phyloP scores from a whole-genome alignment of 2,888 invertebrate species.

The Caenorhabditis drosophilae region DNA sequence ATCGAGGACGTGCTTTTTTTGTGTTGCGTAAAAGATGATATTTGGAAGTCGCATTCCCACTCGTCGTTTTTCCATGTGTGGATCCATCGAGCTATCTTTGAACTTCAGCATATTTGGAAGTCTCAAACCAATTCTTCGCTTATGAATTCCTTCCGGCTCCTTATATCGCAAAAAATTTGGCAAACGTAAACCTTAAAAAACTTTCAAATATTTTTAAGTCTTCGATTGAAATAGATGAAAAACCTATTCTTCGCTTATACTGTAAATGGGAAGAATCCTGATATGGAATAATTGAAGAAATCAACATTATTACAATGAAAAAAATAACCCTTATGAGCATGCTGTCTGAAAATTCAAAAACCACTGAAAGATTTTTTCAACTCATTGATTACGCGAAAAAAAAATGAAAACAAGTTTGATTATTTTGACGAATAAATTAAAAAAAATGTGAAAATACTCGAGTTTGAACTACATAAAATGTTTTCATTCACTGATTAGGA shows the following conservation, averaged over 20 bases:
- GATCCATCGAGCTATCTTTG: slow-evolving; percentile 22
- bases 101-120: slow-evolving; percentile 41
- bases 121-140: slow-evolving; percentile 37
- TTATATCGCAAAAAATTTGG: slow-evolving; percentile 27
- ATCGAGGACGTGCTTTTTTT: slow-evolving; percentile 34
- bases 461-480: too few relatives aligned
- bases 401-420: background rate
- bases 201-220: background rate
- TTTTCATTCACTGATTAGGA: too few relatives aligned
- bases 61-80: slow-evolving; percentile 35
- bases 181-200: slow-evolving; percentile 29
- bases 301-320: background rate
- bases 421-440: background rate
- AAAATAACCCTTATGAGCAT: slow-evolving; percentile 4
- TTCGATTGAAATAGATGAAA: background rate
- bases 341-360: background rate
- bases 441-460: background rate
- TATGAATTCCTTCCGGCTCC: slow-evolving; percentile 14
- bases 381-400: background rate
- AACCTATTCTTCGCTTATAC: slow-evolving; percentile 21
- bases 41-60: slow-evolving; percentile 42
- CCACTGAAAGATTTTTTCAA: background rate
- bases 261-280: background rate
- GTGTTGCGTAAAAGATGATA: slow-evolving; percentile 36
- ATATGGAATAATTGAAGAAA: background rate